A percentile compares a stretch with the other conserved stretches of the same genome.
phyloP scores from a whole-genome alignment of 2,888 invertebrate species.

The Ophraella communa region DNA sequence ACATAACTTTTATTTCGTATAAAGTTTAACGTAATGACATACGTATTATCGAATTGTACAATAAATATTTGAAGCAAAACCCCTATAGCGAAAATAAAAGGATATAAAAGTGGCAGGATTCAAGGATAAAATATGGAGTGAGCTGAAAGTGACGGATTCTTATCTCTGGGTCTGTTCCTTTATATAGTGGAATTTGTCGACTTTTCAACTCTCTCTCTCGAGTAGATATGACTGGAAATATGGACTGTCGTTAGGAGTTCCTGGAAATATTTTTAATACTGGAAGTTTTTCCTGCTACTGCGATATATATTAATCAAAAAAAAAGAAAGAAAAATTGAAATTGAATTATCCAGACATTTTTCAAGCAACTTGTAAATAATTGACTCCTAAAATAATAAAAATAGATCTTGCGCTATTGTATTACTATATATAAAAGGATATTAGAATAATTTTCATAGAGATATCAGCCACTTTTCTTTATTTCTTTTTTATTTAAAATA shows the following conservation, averaged over 20 bases:
- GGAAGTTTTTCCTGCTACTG: background rate
- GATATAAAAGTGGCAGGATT: slow-evolving; percentile 18
- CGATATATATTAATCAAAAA: background rate
- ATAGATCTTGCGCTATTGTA: no score
- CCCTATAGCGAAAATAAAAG: background rate
- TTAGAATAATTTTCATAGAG: no score
- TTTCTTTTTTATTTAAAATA: no score
- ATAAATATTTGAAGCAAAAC: background rate
- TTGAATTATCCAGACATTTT: no score
- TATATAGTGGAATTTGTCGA: slow-evolving; percentile 46
- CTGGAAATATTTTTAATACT: slow-evolving; percentile 8
- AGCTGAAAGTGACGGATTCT: slow-evolving; percentile 47
- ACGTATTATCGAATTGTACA: background rate
- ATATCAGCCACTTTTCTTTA: no score
- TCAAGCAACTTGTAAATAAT: no score
- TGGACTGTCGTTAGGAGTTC: slow-evolving; percentile 21
- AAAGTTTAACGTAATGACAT: no score
- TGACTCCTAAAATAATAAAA: no score
- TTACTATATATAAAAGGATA: no score
- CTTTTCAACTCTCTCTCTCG: slow-evolving; percentile 28
- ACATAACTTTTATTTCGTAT: no score
- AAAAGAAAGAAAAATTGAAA: no score
- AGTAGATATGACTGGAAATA: slow-evolving; percentile 13
- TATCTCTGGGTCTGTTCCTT: slow-evolving; percentile 37
- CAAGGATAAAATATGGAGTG: slow-evolving; percentile 45